Evolutionary conservation across 2,888 invertebrate species (phyloP), one percentile per base, ranked within the genome.

Genomic region (Danaus chrysippus): DNA sequence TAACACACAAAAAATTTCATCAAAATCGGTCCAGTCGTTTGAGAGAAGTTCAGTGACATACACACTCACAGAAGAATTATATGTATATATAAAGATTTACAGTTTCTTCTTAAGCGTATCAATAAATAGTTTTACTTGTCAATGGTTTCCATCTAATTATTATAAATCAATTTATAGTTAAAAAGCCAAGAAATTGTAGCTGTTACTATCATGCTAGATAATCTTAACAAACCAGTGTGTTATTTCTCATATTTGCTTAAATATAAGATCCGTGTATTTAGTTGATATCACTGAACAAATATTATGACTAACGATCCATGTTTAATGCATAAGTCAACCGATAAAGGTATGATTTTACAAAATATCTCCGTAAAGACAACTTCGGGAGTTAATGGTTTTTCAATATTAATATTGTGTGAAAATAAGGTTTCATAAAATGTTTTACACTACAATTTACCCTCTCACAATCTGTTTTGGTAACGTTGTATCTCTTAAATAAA

Each of bases 231-330:
- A 63, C 41, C 59, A 61, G n/a, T 58, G 54, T 58, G 49, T 54
- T 56, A 43, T 54, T 53, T 42, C 43, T 44, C 19, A 42, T 59
- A 59, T 61, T 61, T 41, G n/a, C 42, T 53, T 54, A 17, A 42
- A 53, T 56, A 52, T 13, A 10, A 57, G 46, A 17, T 55, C 58
- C 54, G 59, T 57, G 56, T 54, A 42, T 56, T 56, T 54, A 46
- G 46, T 42, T 59, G 41, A 43, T 61, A 63, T 66, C 63, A 41
- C 56, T 59, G 58, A 58, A 54, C 59, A 66, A 63, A 66, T 61
- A 63, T 59, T 63, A 54, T 61, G 55, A 41, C 44, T 54, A 57
- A 10, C 46, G 42, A 57, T 42, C 8, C 52, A 17, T 52, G 56
- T 57, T 41, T 55, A 52, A 34, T 12, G 41, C 17, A 57, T 56